Base-by-base conservation (phyloP, 2,888 invertebrate species). In the Cecidostiba fungosa region DNA sequence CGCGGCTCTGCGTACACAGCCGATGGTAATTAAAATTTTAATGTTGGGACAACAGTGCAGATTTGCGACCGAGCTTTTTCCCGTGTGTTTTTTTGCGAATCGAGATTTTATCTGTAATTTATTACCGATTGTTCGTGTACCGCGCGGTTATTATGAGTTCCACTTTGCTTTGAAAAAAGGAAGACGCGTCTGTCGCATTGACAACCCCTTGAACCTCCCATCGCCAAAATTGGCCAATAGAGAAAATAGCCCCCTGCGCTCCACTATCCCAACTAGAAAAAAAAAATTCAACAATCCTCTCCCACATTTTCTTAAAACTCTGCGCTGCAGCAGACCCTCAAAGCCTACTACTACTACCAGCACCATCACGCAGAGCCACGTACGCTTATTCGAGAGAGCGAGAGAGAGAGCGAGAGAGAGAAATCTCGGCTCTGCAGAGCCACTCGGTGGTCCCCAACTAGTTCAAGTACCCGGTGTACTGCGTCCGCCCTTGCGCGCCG, bases 381-480 rank as follows among this genome's bases (percentile, higher is more conserved):
- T 29, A 50, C 23, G 26, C 74, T 50, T 54, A 19, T 5, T 23
- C 50, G 70, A 47, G 36, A 32, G 47, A 54, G 36, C 14, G 70
- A 72, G 70, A 66, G 66, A 79, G 66, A 50, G 47, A 39, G n/a
- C 50, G 70, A 62, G 50, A 77, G 78, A 62, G 62, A 79, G 62
- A 50, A 39, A 62, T 26, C 69, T 90, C 85, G 36, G 76, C 74
- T 14, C 69, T 79, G 90, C 88, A 86, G 88, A 91, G 91, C 90
- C 91, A 91, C 92, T 92, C 88, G 88, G 91, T 91, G 91, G 92
- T 92, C 93, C 92, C 93, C 93, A 92, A 92, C 93, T 92, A 92
- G 93, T 92, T 93, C 92, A 92, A 93, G 93, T 93, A 91, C 91
- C 92, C 91, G 92, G 92, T 91, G 91, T 90, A 90, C 90, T 91